Conservation (phyloP, 1,140 invertebrate genomes). For the Arctopsyche grandis region DNA sequence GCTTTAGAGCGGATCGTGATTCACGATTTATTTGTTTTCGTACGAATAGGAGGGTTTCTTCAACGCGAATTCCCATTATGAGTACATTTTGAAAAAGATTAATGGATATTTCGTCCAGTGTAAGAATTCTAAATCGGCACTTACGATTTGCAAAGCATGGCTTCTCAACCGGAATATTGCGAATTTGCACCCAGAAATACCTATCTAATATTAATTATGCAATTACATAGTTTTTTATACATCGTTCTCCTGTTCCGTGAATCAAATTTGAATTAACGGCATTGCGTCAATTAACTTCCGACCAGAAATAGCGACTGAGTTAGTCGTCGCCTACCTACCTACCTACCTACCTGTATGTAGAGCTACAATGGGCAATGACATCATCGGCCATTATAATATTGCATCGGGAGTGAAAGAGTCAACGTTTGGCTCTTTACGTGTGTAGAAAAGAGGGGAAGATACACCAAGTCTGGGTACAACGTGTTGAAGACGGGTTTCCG, state of each 20-base stretch:
- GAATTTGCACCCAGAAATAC: background rate
- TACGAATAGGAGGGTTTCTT: background rate
- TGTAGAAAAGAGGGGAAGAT: background rate
- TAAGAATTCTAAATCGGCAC: no score
- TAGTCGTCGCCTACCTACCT: no score
- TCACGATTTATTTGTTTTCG: background rate
- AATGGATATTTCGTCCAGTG: background rate
- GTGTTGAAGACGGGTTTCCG: slow-evolving; percentile 35
- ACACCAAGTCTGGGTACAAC: background rate
- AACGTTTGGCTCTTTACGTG: background rate
- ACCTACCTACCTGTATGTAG: background rate
- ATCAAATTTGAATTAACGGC: background rate
- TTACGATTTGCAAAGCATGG: background rate
- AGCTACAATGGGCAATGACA: slow-evolving; percentile 17
- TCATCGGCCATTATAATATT: slow-evolving; percentile 32
- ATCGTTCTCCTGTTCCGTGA: background rate
- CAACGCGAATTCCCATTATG: background rate
- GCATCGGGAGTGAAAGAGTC: slow-evolving; percentile 21
- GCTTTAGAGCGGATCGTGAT: background rate
- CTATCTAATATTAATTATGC: no score
- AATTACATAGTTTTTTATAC: background rate
- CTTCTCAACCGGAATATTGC: background rate
- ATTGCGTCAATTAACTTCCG: no score
- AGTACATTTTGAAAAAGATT: background rate
- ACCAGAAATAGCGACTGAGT: no score